A percentile compares a stretch with the other conserved stretches of the same genome.
Evolutionary conservation across 2,797 vertebrate species (phyloP).

Genomic region (Molossus molossus): DNA sequence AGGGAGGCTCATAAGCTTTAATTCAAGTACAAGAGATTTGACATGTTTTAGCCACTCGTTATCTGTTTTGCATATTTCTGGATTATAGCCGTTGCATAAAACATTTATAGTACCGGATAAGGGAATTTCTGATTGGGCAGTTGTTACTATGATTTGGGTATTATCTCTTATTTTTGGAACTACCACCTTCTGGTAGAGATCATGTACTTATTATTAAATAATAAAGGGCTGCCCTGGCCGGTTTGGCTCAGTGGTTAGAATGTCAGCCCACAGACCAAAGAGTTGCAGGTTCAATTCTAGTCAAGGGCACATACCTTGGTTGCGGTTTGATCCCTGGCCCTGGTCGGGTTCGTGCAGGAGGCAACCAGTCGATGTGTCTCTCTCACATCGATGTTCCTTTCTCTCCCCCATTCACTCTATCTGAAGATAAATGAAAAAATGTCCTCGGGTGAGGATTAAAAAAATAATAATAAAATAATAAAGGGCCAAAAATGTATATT

Average conservation of each 20-base stretch:
- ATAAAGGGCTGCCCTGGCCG: background rate
- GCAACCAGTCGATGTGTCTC: too few species aligned
- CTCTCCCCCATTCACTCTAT: too few species aligned
- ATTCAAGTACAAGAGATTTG: background rate
- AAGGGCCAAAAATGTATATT: background rate
- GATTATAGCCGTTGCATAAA: background rate
- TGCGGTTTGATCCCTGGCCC: too few species aligned
- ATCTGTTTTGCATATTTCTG: background rate
- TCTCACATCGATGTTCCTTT: too few species aligned
- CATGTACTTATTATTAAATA: background rate
- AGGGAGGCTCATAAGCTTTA: background rate
- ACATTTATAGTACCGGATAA: background rate
- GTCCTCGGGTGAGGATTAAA: too few species aligned
- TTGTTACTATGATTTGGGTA: background rate
- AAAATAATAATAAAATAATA: background rate
- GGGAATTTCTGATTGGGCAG: background rate
- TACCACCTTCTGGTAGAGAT: background rate
- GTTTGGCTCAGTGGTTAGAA: too few species aligned
- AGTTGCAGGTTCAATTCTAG: too few species aligned
- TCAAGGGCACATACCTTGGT: too few species aligned
- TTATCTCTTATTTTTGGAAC: background rate
- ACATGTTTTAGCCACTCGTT: slow-evolving; percentile 23
- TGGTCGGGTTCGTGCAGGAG: too few species aligned
- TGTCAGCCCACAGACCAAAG: too few species aligned
- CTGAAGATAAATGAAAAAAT: too few species aligned